Evolutionary conservation across 2,113 vertebrate genomes (phyloP), one percentile per base, ranked within the genome.

Genomic region (Helogale parvula): DNA sequence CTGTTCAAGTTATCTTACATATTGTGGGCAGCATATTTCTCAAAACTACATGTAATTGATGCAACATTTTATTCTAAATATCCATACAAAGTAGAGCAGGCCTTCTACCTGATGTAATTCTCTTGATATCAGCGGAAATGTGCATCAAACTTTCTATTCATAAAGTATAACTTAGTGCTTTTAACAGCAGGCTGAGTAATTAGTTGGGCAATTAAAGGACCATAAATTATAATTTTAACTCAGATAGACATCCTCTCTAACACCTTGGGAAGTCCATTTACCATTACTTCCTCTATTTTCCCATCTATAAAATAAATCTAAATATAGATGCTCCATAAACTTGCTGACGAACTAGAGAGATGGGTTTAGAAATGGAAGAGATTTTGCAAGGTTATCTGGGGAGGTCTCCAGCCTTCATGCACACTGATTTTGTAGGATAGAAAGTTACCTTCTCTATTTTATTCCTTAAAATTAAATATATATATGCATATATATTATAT

Each of bases 131-230:
- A 91, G 96, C 96, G 77, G 87, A 97, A 98, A 95, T 97, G 71
- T 96, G 57, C 92, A 97, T 96, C 93, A 97, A 88, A 90, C 95
- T 98, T 98, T 89, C 90, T 97, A 97, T 97, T 97, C 88, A 97
- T 94, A 96, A 97, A 97, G 81, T 97, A 88, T 97, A 97, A 98
- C 97, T 95, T 97, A 69, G 76, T 96, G 97, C 92, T 97, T 98
- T 98, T 97, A 98, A 93, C 97, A 98, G 97, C 95, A 98, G 96
- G 83, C 94, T 96, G 1, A 0, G 94, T 98, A 96, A 98, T 98
- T 97, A 98, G 96, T 93, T 95, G 97, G 86, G 85, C 94, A 97
- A 98, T 98, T 97, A 98, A 98, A 69, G 72, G 94, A 38, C 71
- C 31, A 7, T 97, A 97, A 98, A 97, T 96, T 96, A 97, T 93